Evolutionary conservation across 2,888 invertebrate species (phyloP), one percentile per base, ranked within the genome.

Genomic region (Andrena camellia): DNA sequence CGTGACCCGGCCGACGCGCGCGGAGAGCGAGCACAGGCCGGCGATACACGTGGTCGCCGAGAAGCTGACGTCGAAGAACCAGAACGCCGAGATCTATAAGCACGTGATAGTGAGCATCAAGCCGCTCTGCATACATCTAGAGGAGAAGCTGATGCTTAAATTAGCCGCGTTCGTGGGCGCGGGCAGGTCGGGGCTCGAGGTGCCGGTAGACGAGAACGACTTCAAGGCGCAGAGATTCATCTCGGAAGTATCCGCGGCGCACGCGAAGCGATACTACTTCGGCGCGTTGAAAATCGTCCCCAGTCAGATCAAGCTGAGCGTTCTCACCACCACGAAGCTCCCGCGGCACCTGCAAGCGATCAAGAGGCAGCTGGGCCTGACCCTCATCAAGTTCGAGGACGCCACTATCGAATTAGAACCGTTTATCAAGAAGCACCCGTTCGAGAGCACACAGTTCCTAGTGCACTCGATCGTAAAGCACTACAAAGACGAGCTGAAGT

Each of bases 341-440:
- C 96, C 97, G 0, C 94, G 95, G 0, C 96, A 97, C 90, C 95
- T 99, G 83, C 95, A 96, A 82, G 95, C 95, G 83, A 96, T 99
- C 74, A 99, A 99, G 95, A 96, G 97, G 81, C 96, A 97, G 84
- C 95, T 98, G 72, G 98, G 98, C 0, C 95, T 99, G 60, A 98
- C 98, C 60, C 95, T 99, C 77, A 97, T 99, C 88, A 97, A 97
- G 93, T 99, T 99, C 94, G 99, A 99, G 95, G 99, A 99, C 94
- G 99, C 99, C 17, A 96, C 97, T 59, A 98, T 99, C 17, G 98
- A 98, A 92, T 95, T 99, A 86, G 97, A 98, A 93, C 97, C 98
- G 1, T 99, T 98, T 94, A 96, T 96, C 68, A 96, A 97, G 89
- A 96, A 96, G 90, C 98, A 99, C 95, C 97, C 97, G 73, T 99